These are phyloP conservation scores for Euplexia lucipara DNA, from an alignment of 2,888 invertebrate genomes.

Conservation along the genomic window DNA sequence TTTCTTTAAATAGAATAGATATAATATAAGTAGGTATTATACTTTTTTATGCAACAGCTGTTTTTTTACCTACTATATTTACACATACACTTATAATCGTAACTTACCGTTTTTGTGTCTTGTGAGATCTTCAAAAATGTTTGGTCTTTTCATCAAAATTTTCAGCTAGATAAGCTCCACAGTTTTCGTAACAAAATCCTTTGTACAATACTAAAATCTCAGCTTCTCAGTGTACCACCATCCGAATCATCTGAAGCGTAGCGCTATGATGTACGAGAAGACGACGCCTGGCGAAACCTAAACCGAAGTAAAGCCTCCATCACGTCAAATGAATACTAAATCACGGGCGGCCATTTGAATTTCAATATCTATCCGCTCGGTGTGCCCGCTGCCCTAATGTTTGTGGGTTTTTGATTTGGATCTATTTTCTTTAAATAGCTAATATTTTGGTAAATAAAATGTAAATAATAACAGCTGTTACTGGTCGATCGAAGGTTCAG, in stretches of 20 bases:
- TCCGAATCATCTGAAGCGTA: constrained; percentile 79
- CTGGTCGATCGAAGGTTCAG: no score
- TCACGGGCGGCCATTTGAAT: constrained; percentile 89
- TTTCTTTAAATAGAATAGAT: no score
- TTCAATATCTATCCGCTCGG: constrained; percentile 87
- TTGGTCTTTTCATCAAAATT: no score
- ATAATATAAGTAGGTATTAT: no score
- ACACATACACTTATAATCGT: no score
- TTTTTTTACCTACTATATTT: no score
- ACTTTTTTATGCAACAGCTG: no score
- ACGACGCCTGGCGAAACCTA: constrained; percentile 90
- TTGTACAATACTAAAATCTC: constrained; percentile 1
- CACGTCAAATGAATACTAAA: constrained; percentile 91
- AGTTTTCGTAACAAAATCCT: no score
- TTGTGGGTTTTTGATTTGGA: constrained; percentile 57
- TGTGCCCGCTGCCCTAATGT: constrained; percentile 72
- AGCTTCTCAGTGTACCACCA: constrained; percentile 64
- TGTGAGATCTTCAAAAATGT: no score
- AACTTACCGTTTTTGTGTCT: no score
- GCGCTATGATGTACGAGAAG: constrained; percentile 90
- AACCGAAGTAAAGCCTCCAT: constrained; percentile 89
- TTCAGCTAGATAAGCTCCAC: no score
- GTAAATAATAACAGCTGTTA: no score
- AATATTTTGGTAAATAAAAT: background rate
- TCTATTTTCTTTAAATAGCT: constrained; percentile 39